Conservation (phyloP, 2,888 invertebrate genomes). For the Romanomermis culicivorax region DNA sequence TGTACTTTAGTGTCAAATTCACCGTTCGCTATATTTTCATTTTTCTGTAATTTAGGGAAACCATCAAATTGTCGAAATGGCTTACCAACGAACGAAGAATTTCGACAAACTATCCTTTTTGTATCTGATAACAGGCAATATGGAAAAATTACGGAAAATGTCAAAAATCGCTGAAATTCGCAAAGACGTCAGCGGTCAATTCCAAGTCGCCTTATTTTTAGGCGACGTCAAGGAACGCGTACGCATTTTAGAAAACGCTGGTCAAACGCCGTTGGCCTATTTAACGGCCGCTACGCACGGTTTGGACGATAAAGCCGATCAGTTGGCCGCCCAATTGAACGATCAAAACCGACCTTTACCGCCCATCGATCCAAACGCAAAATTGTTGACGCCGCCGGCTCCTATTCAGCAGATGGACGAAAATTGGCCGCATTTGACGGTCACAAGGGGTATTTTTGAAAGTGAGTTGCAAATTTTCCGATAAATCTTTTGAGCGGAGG, state of each 20-base stretch:
- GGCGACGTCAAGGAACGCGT: constrained; percentile 48
- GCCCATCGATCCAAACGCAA: constrained; percentile 50
- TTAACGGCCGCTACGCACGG: constrained; percentile 83
- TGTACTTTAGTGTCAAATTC: no score
- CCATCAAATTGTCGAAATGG: constrained; percentile 72
- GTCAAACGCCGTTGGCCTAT: constrained; percentile 49
- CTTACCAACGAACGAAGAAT: constrained; percentile 95
- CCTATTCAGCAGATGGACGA: constrained; percentile 73
- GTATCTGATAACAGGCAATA: constrained; percentile 88
- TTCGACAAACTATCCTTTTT: constrained; percentile 94
- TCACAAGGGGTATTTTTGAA: constrained; percentile 47
- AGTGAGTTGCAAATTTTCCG: constrained; percentile 21
- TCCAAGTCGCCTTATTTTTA: constrained; percentile 71
- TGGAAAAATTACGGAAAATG: constrained; percentile 93
- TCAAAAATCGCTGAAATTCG: constrained; percentile 96
- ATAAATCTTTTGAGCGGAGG: no score
- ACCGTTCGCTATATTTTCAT: no score
- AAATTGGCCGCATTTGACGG: constrained; percentile 88
- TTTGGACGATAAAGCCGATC: constrained; percentile 52
- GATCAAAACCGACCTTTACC: constrained; percentile 36
- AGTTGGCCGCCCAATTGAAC: constrained; percentile 32
- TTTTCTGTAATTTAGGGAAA: constrained; percentile 19
- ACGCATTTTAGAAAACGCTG: constrained; percentile 41
- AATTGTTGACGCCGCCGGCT: constrained; percentile 59
- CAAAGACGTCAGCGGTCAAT: constrained; percentile 86